Percentiles rank a stretch among this genome's conserved stretches.
phyloP scores from a whole-genome alignment of 2,113 vertebrate species.

The Ophiodon elongatus region DNA sequence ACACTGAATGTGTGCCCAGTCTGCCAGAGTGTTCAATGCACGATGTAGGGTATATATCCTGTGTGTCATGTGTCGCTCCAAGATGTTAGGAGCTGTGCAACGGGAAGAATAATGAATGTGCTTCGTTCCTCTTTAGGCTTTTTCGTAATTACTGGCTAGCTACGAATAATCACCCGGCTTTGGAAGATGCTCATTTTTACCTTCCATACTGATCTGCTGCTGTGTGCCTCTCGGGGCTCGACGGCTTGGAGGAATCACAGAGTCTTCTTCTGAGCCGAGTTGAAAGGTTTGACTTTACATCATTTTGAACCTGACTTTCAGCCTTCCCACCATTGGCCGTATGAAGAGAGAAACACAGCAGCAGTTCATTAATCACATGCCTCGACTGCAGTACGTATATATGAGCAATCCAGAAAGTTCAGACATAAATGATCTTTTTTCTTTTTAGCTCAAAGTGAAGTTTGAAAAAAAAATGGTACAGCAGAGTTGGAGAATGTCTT shows the following conservation, averaged over 20 bases:
- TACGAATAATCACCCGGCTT: slow-evolving; percentile 57
- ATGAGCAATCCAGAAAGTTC: slow-evolving; percentile 4
- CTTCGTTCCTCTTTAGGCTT: slow-evolving; percentile 40
- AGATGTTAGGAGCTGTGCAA: slow-evolving; percentile 32
- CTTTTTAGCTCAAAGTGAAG: not conserved
- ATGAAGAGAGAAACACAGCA: slow-evolving; percentile 9
- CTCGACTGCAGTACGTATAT: slow-evolving; percentile 5
- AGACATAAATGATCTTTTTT: not conserved
- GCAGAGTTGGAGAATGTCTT: slow-evolving; percentile 24
- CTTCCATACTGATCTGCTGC: slow-evolving; percentile 41
- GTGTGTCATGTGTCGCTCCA: slow-evolving; percentile 34
- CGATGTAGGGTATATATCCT: slow-evolving; percentile 41
- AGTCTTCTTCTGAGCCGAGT: slow-evolving; percentile 32
- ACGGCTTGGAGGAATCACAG: slow-evolving; percentile 52
- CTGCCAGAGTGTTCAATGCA: slow-evolving; percentile 20
- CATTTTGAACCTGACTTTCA: slow-evolving; percentile 45
- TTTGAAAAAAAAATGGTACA: not conserved
- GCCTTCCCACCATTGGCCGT: slow-evolving; percentile 1
- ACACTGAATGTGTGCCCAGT: slow-evolving; percentile 25
- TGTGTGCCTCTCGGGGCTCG: slow-evolving; percentile 23
- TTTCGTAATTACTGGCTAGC: slow-evolving; percentile 48
- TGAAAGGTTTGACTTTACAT: slow-evolving; percentile 56
- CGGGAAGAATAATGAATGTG: slow-evolving; percentile 62
- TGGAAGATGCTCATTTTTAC: slow-evolving; percentile 52
- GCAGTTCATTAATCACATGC: slow-evolving; percentile 42